These are phyloP conservation scores for Poliocrania exsul DNA, from an alignment of 2,797 vertebrate genomes.

Conservation along the genomic window DNA sequence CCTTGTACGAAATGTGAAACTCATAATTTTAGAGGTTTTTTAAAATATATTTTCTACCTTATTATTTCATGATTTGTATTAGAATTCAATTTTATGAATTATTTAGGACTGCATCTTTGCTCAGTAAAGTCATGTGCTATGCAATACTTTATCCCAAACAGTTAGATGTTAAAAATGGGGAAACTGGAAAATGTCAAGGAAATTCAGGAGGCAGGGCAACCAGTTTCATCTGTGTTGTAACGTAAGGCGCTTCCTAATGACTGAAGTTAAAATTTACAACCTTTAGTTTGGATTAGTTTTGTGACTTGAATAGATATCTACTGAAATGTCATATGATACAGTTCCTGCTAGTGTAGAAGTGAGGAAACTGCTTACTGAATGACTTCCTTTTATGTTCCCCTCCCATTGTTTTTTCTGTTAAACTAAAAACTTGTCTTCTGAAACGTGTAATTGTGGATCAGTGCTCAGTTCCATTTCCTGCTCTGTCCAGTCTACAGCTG, in stretches of 20 bases:
- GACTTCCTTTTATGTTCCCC: background rate
- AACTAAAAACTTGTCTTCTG: background rate
- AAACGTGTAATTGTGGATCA: accelerated
- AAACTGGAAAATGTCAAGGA: background rate
- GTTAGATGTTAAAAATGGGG: background rate
- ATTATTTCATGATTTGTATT: background rate
- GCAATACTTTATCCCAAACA: background rate
- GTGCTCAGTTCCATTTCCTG: background rate
- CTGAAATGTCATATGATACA: background rate
- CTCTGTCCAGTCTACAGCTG: background rate
- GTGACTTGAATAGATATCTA: background rate
- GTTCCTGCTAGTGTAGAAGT: background rate
- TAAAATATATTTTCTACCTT: background rate
- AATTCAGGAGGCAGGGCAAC: background rate
- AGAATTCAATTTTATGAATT: background rate
- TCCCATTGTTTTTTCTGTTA: background rate
- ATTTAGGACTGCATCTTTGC: background rate
- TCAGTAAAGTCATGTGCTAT: background rate
- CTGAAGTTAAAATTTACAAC: background rate
- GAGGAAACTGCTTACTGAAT: background rate
- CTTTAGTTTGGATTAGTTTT: background rate
- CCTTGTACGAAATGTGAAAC: background rate
- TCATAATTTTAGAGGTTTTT: background rate
- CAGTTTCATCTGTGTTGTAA: background rate
- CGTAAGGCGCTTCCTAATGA: background rate